Conservation (phyloP, 1,140 invertebrate genomes). For the Philaenus spumarius region DNA sequence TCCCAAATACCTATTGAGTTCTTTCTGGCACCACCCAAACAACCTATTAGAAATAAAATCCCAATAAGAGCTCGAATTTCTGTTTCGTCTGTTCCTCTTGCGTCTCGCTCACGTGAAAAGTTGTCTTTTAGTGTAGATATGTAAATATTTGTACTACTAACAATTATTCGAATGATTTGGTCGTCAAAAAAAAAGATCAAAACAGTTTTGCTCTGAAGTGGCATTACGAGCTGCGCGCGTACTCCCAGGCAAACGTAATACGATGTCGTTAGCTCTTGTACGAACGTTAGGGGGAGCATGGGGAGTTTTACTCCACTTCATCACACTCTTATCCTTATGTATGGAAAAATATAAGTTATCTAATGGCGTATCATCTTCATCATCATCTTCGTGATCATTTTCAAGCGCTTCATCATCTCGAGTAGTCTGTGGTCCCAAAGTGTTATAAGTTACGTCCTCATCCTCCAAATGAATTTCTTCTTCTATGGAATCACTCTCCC, state of each 20-base stretch:
- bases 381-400: no score
- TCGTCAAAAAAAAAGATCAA: conserved; percentile 4
- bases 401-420: no score
- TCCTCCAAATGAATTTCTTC: no score
- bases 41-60: neutral
- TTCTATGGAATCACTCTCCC: no score
- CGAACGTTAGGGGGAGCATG: neutral
- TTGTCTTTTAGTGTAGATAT: conserved; percentile 13
- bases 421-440: no score
- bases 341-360: no score
- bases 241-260: neutral
- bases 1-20: conserved; percentile 14
- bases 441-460: no score
- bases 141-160: conserved; percentile 21
- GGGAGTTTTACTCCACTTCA: conserved; percentile 3
- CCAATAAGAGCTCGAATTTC: conserved; percentile 7
- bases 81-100: neutral
- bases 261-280: neutral
- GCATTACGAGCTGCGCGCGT: neutral
- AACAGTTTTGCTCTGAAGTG: neutral
- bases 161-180: conserved; percentile 13
- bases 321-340: no score
- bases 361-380: no score
- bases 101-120: conserved; percentile 8
- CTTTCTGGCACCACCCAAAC: conserved; percentile 8